Base-by-base conservation (phyloP, 2,113 vertebrate genomes). In the Notothenia coriiceps region DNA sequence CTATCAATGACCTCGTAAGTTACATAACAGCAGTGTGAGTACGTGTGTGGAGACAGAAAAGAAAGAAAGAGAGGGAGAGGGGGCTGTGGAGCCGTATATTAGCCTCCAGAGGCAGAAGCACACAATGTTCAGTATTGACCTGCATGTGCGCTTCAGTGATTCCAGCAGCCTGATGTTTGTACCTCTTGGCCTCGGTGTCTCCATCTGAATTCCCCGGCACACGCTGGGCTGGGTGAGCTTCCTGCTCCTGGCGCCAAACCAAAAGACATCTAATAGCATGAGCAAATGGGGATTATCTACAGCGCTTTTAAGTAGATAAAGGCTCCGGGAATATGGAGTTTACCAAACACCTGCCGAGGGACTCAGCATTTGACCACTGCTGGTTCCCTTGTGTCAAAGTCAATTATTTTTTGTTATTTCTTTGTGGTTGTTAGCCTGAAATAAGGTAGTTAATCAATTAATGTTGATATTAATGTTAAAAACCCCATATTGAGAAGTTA, bases 61-160 rank as follows among this genome's bases (percentile, higher is more conserved):
- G 44, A 33, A 18, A 57, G 50, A 54, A 8, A 43, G 67, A n/a
- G 44, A 49, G 29, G 61, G 43, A 11, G 25, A 77, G 55, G 33
- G 56, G 14, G 29, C 33, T 9, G 50, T 3, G 1, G 40, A 74
- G 43, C 10, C 13, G 25, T 67, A 51, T 81, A 68, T 82, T 67
- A 59, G 66, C 52, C 54, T 80, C 66, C 1, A 20, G 72, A 67
- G 80, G 56, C 71, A 80, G 77, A 78, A 62, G 85, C 80, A 89
- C 84, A 88, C 55, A 74, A 49, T 88, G 91, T 89, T 88, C 86
- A 64, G 81, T 54, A 68, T 68, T 81, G 87, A 88, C 86, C 83
- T 84, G 77, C 80, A 63, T 76, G 43, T 75, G 70, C 68, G 77
- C 84, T 55, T 40, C 69, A 35, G 65, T 63, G 73, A 86, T 80